Percentiles rank a stretch among this genome's conserved stretches.
Evolutionary conservation across 1,140 invertebrate species (phyloP).

Genomic region (Muscidifurax raptorellus): DNA sequence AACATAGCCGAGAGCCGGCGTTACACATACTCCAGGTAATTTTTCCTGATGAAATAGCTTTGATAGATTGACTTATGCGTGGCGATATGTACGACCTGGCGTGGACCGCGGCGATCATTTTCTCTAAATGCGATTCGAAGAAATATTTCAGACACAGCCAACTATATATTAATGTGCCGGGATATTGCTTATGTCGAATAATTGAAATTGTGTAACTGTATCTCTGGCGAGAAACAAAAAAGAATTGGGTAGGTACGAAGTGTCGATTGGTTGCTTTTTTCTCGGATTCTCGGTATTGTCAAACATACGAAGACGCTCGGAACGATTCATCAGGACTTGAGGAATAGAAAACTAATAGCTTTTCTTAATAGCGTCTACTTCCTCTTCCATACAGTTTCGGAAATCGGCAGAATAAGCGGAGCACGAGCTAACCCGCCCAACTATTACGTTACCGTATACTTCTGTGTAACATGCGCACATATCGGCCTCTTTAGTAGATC

Average conservation of each 20-base stretch:
- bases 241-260: background rate
- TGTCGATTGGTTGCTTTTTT: background rate
- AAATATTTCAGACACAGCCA: background rate
- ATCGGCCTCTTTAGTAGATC: background rate
- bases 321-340: background rate
- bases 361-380: constrained; percentile 37
- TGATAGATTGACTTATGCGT: constrained; percentile 43
- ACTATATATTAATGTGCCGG: constrained; percentile 9
- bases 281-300: background rate
- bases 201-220: constrained; percentile 22
- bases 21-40: constrained; percentile 35
- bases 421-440: background rate
- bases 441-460: constrained; percentile 33
- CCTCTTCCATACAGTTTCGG: constrained; percentile 15
- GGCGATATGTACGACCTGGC: constrained; percentile 15
- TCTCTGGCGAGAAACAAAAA: background rate
- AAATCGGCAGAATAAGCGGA: background rate
- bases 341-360: constrained; percentile 20
- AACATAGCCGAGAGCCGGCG: constrained; percentile 1
- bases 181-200: constrained; percentile 11
- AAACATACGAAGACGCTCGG: background rate
- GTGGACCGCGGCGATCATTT: constrained; percentile 13
- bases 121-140: constrained; percentile 20
- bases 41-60: constrained; percentile 50
- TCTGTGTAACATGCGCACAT: constrained; percentile 1